Evolutionary conservation across 2,113 vertebrate genomes (phyloP).

Genomic region (Perccottus glenii): DNA sequence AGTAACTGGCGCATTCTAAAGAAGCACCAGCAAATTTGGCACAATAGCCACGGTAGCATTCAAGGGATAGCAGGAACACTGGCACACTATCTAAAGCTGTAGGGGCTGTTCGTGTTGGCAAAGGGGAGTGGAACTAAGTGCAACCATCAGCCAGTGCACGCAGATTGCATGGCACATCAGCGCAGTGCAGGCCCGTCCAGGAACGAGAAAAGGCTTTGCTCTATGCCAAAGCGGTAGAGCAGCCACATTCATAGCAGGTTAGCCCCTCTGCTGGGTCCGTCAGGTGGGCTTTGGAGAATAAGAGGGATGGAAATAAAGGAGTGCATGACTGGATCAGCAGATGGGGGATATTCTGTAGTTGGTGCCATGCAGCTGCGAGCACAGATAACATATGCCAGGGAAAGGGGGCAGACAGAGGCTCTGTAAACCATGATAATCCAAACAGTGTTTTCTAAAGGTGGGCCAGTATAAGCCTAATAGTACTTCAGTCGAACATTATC

Average conservation of each 20-base stretch:
- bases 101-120: slow-evolving; percentile 54
- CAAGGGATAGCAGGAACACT: slow-evolving; percentile 41
- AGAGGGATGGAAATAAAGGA: slow-evolving; percentile 61
- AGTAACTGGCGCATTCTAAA: slow-evolving; percentile 46
- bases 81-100: slow-evolving; percentile 50
- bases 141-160: no score
- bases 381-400: slow-evolving; percentile 67
- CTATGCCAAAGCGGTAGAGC: slow-evolving; percentile 50
- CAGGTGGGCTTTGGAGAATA: slow-evolving; percentile 62
- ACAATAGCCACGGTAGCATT: no score
- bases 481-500: slow-evolving; percentile 53
- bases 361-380: slow-evolving; percentile 71
- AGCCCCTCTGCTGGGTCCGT: slow-evolving; percentile 50
- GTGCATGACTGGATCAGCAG: slow-evolving; percentile 66
- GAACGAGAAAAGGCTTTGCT: slow-evolving; percentile 37
- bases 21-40: slow-evolving; percentile 43
- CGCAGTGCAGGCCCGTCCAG: slow-evolving; percentile 33
- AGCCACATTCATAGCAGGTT: slow-evolving; percentile 63
- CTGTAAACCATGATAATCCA: slow-evolving; percentile 63
- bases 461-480: slow-evolving; percentile 53
- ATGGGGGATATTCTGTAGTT: slow-evolving; percentile 56
- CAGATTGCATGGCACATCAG: slow-evolving; percentile 64
- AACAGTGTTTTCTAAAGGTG: slow-evolving; percentile 48
- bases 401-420: slow-evolving; percentile 52
- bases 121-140: slow-evolving; percentile 47